Evolutionary conservation across 2,113 vertebrate genomes (phyloP).

Genomic region (Gobius niger): DNA sequence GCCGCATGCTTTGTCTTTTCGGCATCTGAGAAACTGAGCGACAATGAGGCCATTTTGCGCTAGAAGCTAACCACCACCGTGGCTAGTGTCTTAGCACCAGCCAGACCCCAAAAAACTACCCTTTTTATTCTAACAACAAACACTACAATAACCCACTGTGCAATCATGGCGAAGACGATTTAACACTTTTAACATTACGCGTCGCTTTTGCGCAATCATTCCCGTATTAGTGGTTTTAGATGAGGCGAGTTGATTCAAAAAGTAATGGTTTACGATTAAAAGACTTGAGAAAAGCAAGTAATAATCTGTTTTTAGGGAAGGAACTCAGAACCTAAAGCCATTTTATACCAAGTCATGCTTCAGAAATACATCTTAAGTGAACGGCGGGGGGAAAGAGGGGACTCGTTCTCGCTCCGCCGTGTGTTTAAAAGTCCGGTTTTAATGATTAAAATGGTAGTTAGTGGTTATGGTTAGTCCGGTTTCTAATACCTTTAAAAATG

Average conservation of each 20-base stretch:
- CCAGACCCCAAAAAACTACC: neutral
- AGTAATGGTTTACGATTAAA: neutral
- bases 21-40: constrained; percentile 49
- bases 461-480: neutral
- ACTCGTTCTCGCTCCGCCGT: neutral
- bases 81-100: neutral
- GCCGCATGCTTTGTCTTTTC: constrained; percentile 74
- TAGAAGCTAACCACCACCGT: constrained; percentile 54
- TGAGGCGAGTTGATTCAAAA: neutral
- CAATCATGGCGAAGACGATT: neutral
- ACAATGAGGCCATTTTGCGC: constrained; percentile 74
- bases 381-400: neutral
- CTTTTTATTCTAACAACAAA: neutral
- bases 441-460: neutral
- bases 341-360: neutral
- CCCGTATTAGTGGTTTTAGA: neutral
- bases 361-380: neutral
- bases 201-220: neutral
- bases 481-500: too few species aligned
- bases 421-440: constrained; percentile 1
- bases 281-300: neutral
- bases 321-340: neutral
- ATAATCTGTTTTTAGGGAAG: neutral
- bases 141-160: neutral
- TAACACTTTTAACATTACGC: neutral